These are phyloP conservation scores for Serinus canaria DNA, from an alignment of 2,113 vertebrate genomes.

Conservation along the genomic window DNA sequence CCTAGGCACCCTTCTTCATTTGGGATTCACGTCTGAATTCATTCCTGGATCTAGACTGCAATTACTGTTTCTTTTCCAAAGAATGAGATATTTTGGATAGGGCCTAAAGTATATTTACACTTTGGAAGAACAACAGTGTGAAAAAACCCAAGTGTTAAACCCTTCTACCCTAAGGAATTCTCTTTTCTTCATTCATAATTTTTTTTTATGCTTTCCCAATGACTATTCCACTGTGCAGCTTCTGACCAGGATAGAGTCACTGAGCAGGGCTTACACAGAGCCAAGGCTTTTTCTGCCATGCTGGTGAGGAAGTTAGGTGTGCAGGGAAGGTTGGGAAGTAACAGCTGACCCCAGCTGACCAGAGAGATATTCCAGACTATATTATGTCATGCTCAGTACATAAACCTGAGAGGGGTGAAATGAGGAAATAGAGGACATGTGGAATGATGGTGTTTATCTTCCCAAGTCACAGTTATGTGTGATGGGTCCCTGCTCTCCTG, in stretches of 20 bases:
- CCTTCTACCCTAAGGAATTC: not conserved
- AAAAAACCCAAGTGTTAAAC: not conserved
- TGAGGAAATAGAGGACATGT: not conserved
- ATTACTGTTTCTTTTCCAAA: not conserved
- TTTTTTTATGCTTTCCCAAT: not conserved
- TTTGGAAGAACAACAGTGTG: not conserved
- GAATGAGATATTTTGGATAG: not conserved
- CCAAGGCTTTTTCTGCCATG: fast-evolving
- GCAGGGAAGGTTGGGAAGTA: not conserved
- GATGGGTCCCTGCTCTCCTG: not conserved
- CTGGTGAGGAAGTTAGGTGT: not conserved
- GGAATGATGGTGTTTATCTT: not conserved
- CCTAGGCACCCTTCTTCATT: not conserved
- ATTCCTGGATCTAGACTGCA: not conserved
- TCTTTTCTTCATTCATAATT: not conserved
- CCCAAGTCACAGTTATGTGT: not conserved
- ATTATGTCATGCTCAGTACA: no score
- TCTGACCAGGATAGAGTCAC: not conserved
- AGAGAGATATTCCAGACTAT: not conserved
- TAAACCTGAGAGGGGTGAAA: not conserved
- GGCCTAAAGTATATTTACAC: not conserved
- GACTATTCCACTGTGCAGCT: not conserved
- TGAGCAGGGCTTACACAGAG: not conserved
- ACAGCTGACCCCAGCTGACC: not conserved
- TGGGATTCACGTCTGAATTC: not conserved